phyloP scores from a whole-genome alignment of 2,113 vertebrate species.

The Aphelocoma coerulescens region DNA sequence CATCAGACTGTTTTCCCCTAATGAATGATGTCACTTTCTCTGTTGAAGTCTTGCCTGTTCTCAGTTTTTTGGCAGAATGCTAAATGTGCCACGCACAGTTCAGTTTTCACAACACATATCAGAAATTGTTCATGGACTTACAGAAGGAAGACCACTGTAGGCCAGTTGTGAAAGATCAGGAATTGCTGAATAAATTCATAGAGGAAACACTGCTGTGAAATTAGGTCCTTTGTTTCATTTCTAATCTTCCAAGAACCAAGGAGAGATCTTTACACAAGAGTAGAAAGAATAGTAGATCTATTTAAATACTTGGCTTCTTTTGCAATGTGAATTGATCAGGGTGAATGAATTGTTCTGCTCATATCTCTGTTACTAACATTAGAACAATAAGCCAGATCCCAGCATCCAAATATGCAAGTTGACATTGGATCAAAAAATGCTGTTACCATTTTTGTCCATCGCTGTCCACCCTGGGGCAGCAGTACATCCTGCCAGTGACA shows the following conservation, averaged over 20 bases:
- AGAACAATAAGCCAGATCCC: neutral
- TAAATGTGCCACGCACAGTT: neutral
- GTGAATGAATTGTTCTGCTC: neutral
- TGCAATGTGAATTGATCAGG: neutral
- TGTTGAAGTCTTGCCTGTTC: neutral
- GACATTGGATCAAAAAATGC: neutral
- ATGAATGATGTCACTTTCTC: neutral
- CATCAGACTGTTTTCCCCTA: neutral
- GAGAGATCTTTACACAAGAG: neutral
- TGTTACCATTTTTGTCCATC: neutral
- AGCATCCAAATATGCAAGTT: neutral
- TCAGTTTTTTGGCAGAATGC: neutral
- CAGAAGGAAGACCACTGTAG: neutral
- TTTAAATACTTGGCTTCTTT: neutral
- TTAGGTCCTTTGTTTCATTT: neutral
- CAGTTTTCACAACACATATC: neutral
- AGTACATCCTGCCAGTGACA: neutral
- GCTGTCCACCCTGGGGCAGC: neutral
- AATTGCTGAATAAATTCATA: neutral
- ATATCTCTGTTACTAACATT: neutral
- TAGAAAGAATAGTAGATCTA: neutral
- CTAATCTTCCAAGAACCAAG: neutral
- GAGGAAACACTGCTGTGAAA: neutral
- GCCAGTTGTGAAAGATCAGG: neutral
- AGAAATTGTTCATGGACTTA: neutral